These are phyloP conservation scores for Xiphias gladius DNA, from an alignment of 2,113 vertebrate species.

Conservation along the genomic window DNA sequence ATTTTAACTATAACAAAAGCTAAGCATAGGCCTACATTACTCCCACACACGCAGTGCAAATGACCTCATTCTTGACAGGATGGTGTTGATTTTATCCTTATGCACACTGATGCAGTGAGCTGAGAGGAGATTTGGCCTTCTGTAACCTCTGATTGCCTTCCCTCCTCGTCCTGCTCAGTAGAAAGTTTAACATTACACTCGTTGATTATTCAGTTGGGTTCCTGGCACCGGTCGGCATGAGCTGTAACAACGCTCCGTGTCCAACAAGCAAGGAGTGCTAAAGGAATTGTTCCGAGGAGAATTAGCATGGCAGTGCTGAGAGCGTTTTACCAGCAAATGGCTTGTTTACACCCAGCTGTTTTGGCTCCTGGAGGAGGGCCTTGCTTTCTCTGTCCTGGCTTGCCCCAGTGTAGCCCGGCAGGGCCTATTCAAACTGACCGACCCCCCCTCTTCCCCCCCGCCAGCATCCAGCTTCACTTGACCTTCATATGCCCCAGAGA, in stretches of 20 bases:
- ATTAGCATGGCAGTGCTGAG: conserved; percentile 64
- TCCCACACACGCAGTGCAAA: conserved; percentile 39
- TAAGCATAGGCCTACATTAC: conserved; percentile 2
- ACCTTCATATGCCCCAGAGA: conserved; percentile 49
- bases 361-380: conserved; percentile 29
- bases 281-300: conserved; percentile 36
- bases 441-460: conserved; percentile 12
- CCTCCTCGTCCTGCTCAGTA: conserved; percentile 5
- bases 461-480: conserved; percentile 21
- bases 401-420: conserved; percentile 26
- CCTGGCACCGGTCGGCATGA: conserved; percentile 14
- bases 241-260: not conserved
- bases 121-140: conserved; percentile 6
- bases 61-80: conserved; percentile 48
- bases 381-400: conserved; percentile 44
- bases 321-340: conserved; percentile 69
- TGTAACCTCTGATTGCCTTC: conserved; percentile 20
- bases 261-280: conserved; percentile 35
- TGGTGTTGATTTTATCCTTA: conserved; percentile 9
- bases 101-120: not conserved
- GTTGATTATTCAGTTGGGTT: conserved; percentile 16
- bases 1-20: conserved; percentile 39
- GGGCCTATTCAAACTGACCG: conserved; percentile 22
- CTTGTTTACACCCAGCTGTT: conserved; percentile 76
- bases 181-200: conserved; percentile 25